Evolutionary conservation across 2,797 vertebrate genomes (phyloP).

Genomic region (Anniella stebbinsi): DNA sequence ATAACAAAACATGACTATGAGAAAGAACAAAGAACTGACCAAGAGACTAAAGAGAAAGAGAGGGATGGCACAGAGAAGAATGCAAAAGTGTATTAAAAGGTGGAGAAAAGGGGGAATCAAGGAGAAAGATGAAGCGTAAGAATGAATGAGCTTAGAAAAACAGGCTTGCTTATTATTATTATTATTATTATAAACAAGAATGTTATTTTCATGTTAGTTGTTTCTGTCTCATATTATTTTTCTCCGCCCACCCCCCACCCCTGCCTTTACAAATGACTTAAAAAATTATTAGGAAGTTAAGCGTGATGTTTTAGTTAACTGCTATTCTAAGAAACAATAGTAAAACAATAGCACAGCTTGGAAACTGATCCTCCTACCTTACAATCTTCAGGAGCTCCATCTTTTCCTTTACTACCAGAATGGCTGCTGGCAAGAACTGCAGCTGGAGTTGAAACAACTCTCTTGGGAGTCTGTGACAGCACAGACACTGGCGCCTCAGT

Average conservation of each 20-base stretch:
- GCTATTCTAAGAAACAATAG: neutral
- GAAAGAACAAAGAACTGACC: neutral
- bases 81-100: neutral
- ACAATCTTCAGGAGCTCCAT: slow-evolving; percentile 31
- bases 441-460: slow-evolving; percentile 56
- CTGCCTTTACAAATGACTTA: neutral
- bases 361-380: slow-evolving; percentile 67
- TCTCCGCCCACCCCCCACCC: no score
- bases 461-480: slow-evolving; percentile 86
- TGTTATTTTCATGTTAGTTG: neutral
- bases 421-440: slow-evolving; percentile 63
- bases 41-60: neutral
- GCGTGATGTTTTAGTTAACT: neutral
- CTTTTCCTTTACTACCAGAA: slow-evolving; percentile 67
- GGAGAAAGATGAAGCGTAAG: neutral
- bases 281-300: neutral
- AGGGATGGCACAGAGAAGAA: neutral
- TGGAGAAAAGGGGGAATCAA: neutral
- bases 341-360: neutral
- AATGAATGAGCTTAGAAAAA: neutral
- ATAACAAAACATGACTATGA: neutral
- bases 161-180: neutral
- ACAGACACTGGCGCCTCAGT: slow-evolving; percentile 77
- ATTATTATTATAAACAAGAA: slow-evolving; percentile 8
- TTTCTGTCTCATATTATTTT: neutral